phyloP scores from a whole-genome alignment of 2,113 vertebrate species.

The Vanacampus margaritifer region DNA sequence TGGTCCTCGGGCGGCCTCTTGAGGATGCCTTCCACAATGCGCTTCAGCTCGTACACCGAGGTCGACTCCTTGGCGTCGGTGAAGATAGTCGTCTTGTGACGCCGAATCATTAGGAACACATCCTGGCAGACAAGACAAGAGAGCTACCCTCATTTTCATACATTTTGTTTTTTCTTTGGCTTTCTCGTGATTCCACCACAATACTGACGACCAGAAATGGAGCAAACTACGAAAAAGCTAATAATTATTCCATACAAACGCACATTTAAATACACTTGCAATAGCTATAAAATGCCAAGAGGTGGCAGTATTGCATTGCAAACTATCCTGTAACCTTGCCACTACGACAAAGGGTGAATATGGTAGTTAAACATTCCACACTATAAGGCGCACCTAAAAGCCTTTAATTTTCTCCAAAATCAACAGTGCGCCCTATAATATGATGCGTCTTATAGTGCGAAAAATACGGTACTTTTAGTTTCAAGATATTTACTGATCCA shows the following conservation, averaged over 20 bases:
- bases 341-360: too few relatives aligned
- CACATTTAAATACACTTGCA: background rate
- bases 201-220: background rate
- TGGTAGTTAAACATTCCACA: too few relatives aligned
- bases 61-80: conserved; percentile 89
- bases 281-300: background rate
- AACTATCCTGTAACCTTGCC: background rate
- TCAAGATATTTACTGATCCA: too few relatives aligned
- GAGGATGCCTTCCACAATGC: conserved; percentile 86
- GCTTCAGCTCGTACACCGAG: conserved; percentile 85
- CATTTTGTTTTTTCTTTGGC: background rate
- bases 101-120: conserved; percentile 89
- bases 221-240: background rate
- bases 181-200: background rate
- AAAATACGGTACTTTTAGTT: too few relatives aligned
- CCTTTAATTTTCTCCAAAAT: too few relatives aligned
- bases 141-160: background rate
- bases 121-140: conserved; percentile 67
- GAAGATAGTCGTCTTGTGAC: conserved; percentile 88
- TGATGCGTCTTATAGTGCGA: too few relatives aligned
- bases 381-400: too few relatives aligned
- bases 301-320: background rate
- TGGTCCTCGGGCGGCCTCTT: conserved; percentile 87
- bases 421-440: too few relatives aligned
- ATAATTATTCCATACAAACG: background rate